Conservation (phyloP, 2,797 vertebrate species). For the Sciurus vulgaris region DNA sequence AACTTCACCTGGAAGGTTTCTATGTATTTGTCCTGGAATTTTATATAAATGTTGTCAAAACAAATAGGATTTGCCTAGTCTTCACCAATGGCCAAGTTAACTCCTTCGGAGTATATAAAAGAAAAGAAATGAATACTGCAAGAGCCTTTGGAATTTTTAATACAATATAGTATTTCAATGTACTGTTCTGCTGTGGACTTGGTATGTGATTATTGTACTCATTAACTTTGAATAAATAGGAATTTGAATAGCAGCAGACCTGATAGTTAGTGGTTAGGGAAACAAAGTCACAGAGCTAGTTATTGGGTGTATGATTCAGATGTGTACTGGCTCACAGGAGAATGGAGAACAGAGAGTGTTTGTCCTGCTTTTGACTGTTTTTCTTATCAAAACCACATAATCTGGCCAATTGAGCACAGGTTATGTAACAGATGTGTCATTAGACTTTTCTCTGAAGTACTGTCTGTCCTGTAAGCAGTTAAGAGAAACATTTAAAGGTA, state of each 20-base stretch:
- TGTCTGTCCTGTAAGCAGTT: conserved; percentile 51
- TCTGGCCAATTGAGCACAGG: conserved; percentile 59
- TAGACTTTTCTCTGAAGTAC: conserved; percentile 67
- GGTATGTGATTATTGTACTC: neutral
- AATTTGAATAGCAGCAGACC: neutral
- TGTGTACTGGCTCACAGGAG: neutral
- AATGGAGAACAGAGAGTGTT: conserved; percentile 64
- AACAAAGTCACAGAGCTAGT: conserved; percentile 62
- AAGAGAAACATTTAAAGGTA: conserved; percentile 64
- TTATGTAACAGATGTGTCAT: conserved; percentile 73
- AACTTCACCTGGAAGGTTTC: conserved; percentile 20
- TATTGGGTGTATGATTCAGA: neutral
- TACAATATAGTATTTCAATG: neutral
- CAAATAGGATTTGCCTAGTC: conserved; percentile 6
- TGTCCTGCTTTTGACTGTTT: conserved; percentile 58
- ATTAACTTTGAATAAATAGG: conserved; percentile 17
- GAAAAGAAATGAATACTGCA: neutral
- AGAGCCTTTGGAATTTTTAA: conserved; percentile 21
- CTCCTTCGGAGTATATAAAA: neutral
- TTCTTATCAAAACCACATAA: conserved; percentile 65
- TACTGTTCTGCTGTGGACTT: neutral
- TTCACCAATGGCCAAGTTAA: neutral
- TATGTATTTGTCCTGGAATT: neutral
- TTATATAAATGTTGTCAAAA: neutral
- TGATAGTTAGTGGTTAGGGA: conserved; percentile 27